phyloP scores from a whole-genome alignment of 2,797 vertebrate species.

The Alcedo quadribrachys region DNA sequence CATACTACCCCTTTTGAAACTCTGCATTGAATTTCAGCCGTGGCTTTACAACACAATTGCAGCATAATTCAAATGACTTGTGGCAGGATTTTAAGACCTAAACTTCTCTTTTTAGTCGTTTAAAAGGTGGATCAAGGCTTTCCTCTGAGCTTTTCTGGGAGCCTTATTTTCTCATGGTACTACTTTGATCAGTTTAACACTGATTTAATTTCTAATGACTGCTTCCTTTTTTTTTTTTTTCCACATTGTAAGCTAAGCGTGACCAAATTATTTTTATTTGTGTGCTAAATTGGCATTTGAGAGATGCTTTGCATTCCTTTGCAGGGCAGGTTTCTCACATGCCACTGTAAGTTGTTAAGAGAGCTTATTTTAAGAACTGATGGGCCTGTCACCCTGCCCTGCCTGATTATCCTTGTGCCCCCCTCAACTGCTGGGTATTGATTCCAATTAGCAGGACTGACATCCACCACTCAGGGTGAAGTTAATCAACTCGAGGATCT shows the following conservation, averaged over 20 bases:
- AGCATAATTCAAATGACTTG: background rate
- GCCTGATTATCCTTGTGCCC: constrained; percentile 69
- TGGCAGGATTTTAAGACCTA: background rate
- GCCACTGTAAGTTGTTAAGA: constrained; percentile 31
- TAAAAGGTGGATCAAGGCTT: background rate
- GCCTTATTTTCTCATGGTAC: constrained; percentile 17
- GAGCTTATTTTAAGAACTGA: constrained; percentile 50
- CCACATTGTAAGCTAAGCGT: constrained; percentile 25
- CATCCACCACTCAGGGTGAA: constrained; percentile 70
- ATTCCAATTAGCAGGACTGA: constrained; percentile 79
- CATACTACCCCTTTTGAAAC: background rate
- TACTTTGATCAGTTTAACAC: constrained; percentile 12
- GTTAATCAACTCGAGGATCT: constrained; percentile 74
- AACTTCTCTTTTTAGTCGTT: background rate
- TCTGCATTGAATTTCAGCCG: background rate
- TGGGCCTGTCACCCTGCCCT: constrained; percentile 57
- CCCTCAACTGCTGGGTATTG: constrained; percentile 74
- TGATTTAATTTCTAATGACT: constrained; percentile 28
- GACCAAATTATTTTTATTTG: constrained; percentile 52
- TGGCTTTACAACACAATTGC: background rate
- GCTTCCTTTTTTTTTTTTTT: background rate
- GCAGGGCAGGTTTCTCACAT: constrained; percentile 32
- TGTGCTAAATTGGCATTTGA: constrained; percentile 39
- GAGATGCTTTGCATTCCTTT: constrained; percentile 56
- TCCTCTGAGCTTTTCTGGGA: background rate